Conservation (phyloP, 2,888 invertebrate genomes). For the Cantharis nigra region DNA sequence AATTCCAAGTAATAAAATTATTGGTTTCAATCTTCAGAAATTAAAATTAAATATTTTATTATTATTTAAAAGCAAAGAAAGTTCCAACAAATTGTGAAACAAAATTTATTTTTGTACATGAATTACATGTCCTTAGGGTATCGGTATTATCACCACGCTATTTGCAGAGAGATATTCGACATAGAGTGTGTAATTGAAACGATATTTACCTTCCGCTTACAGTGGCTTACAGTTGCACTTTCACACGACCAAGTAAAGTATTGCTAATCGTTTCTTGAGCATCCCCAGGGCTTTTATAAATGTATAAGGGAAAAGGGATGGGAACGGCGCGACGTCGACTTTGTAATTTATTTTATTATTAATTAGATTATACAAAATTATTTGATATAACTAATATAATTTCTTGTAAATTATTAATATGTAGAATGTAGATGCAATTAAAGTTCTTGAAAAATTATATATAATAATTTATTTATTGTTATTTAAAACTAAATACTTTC, state of each 20-base stretch:
- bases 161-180: conserved; percentile 39
- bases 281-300: conserved; percentile 1
- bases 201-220: conserved; percentile 52
- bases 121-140: conserved; percentile 13
- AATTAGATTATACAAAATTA: background rate
- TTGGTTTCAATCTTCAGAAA: background rate
- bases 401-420: background rate
- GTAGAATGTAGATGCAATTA: background rate
- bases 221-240: conserved; percentile 49
- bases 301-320: conserved; percentile 1
- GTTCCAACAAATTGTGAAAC: background rate
- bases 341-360: background rate
- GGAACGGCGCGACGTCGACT: background rate
- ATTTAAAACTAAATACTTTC: too few species aligned
- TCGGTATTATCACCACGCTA: conserved; percentile 28
- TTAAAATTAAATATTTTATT: background rate
- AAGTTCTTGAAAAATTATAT: background rate
- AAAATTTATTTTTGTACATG: background rate
- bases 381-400: background rate
- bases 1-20: background rate
- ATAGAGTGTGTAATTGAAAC: conserved; percentile 50
- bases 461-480: too few species aligned
- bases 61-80: background rate
- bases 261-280: conserved; percentile 1
- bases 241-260: conserved; percentile 43